Evolutionary conservation across 2,797 vertebrate genomes (phyloP).

Genomic region (Pseudochaenichthys georgianus): DNA sequence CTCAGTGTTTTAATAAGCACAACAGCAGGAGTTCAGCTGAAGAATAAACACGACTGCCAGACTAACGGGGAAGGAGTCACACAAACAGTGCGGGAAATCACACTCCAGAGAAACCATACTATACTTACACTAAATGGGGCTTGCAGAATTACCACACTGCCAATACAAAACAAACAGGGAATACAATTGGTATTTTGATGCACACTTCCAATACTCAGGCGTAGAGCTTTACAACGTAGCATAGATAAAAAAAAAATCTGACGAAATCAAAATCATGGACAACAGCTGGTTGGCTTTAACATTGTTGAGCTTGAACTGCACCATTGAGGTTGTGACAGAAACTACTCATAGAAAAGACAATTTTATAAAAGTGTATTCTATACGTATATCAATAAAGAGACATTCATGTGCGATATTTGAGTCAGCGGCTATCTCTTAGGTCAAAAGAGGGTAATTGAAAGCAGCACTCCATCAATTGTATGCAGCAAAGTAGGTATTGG

Average conservation of each 20-base stretch:
- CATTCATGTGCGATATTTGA: not conserved
- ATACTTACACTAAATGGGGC: slow-evolving; percentile 27
- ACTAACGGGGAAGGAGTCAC: slow-evolving; percentile 19
- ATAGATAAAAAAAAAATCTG: too few species aligned
- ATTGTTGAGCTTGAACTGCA: slow-evolving; percentile 8
- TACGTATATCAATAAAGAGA: not conserved
- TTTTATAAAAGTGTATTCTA: not conserved
- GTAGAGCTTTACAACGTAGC: not conserved
- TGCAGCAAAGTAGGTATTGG: not conserved
- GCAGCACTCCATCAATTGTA: not conserved
- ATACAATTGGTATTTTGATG: not conserved
- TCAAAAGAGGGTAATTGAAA: not conserved
- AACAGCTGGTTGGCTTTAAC: not conserved
- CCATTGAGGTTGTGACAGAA: not conserved
- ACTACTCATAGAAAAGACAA: too few species aligned
- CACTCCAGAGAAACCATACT: slow-evolving; percentile 11
- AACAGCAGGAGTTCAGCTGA: slow-evolving; percentile 21
- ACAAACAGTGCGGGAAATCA: slow-evolving; percentile 35
- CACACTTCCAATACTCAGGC: not conserved
- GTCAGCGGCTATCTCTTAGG: not conserved
- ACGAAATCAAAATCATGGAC: slow-evolving; percentile 28
- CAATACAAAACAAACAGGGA: slow-evolving; percentile 21
- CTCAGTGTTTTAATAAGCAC: slow-evolving; percentile 41
- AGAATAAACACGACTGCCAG: slow-evolving; percentile 27
- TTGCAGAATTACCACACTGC: not conserved